phyloP scores from a whole-genome alignment of 2,888 invertebrate genomes.

The Watsonalla cultraria region DNA sequence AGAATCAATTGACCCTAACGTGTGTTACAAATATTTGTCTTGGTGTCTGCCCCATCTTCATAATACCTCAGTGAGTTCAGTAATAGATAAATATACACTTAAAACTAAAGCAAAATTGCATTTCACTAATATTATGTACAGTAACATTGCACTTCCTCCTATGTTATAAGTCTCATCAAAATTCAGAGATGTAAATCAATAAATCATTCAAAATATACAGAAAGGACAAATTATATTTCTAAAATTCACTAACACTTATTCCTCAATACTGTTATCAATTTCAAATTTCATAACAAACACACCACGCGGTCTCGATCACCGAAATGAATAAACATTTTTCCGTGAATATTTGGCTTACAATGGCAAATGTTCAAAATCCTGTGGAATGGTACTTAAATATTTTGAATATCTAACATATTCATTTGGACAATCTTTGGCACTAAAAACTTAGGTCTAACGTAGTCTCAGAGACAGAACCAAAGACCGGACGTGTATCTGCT shows the following conservation, averaged over 20 bases:
- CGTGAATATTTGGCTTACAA: constrained; percentile 63
- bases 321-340: constrained; percentile 17
- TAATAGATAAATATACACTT: constrained; percentile 29
- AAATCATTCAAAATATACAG: constrained; percentile 46
- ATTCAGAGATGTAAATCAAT: constrained; percentile 12
- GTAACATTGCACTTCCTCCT: constrained; percentile 47
- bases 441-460: constrained; percentile 62
- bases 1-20: no score
- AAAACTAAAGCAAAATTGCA: constrained; percentile 46
- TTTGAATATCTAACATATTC: constrained; percentile 54
- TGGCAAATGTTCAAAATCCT: constrained; percentile 52
- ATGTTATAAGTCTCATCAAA: constrained; percentile 38
- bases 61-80: constrained; percentile 4
- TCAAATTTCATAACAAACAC: constrained; percentile 24
- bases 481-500: constrained; percentile 32
- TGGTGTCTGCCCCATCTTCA: no score
- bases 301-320: constrained; percentile 19
- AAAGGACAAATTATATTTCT: constrained; percentile 24
- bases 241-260: constrained; percentile 20
- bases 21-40: no score
- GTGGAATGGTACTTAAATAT: constrained; percentile 67
- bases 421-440: constrained; percentile 78
- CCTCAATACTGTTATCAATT: constrained; percentile 36
- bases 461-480: constrained; percentile 58
- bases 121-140: constrained; percentile 60